Evolutionary conservation across 2,113 vertebrate genomes (phyloP), one percentile per base, ranked within the genome.

Genomic region (Apteryx mantelli): DNA sequence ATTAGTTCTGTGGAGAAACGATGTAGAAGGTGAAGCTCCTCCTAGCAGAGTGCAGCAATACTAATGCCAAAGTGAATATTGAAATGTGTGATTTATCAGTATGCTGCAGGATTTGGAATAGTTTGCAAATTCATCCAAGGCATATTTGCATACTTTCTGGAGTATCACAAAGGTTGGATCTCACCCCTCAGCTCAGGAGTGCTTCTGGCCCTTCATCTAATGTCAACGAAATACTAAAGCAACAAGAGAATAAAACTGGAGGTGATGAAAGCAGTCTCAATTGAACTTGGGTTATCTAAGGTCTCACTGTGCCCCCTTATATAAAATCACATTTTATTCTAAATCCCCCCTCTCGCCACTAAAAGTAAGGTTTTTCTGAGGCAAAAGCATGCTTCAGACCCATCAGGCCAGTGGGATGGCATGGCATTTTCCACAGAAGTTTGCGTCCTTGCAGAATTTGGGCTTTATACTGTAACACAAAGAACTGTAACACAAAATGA

Each of bases 191-290:
- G 63, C 26, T 91, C 83, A 83, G 53, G n/a, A 42, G 4, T 36
- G 26, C 16, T 73, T 69, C 52, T 70, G 64, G 2, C 7, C 44
- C 26, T n/a, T 77, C 48, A 34, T 61, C 25, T 24, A 56, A 60
- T 32, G 65, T 8, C 50, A 89, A 9, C 53, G 55, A 24, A 52
- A 36, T 28, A 61, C 11, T 53, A 44, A 76, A 75, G 17, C 6
- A 10, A 65, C 5, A n/a, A 14, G 53, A 69, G 25, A 75, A 64
- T 38, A 48, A 84, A 38, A 5, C 15, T 34, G 73, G 15, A 82
- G 17, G 50, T 44, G 16, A 56, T 0, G 2, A 42, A n/a, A 0
- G 0, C 7, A 2, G 1, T 36, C 48, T 94, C 48, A 56, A 7
- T 22, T 73, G 61, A 44, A 9, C 60, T 65, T 40, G n/a, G 20